Percentiles rank a stretch among this genome's conserved stretches.
Evolutionary conservation across 2,888 invertebrate species (phyloP).

Genomic region (Lasioglossum pauxillum): DNA sequence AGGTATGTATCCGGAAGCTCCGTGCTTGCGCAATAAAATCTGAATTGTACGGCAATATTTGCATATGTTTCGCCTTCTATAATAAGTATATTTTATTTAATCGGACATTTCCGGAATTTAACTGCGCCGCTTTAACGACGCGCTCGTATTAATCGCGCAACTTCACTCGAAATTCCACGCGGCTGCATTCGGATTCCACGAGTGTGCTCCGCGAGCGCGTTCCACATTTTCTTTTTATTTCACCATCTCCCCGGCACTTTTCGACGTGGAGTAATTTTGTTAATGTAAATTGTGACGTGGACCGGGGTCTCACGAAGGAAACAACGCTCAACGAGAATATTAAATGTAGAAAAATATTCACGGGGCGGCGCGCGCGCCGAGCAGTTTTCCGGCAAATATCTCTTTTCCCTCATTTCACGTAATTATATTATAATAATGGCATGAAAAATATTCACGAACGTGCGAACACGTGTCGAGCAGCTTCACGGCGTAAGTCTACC

Average conservation of each 20-base stretch:
- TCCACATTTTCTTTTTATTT: constrained; percentile 13
- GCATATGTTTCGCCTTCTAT: background rate
- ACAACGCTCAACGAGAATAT: constrained; percentile 18
- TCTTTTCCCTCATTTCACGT: constrained; percentile 21
- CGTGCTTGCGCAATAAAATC: background rate
- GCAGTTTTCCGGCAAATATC: constrained; percentile 27
- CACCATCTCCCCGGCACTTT: background rate
- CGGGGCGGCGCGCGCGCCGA: background rate
- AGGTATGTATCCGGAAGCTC: background rate
- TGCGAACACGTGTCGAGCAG: background rate
- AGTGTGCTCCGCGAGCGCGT: constrained; percentile 12
- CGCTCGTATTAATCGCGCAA: constrained; percentile 40
- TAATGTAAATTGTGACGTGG: constrained; percentile 34
- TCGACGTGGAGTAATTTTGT: constrained; percentile 40
- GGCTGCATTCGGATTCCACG: constrained; percentile 37
- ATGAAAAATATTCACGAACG: constrained; percentile 22
- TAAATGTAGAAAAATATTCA: constrained; percentile 33
- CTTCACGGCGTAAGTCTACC: background rate
- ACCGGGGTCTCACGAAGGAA: constrained; percentile 8
- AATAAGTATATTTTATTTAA: constrained; percentile 34
- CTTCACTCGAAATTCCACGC: constrained; percentile 31
- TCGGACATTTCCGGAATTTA: constrained; percentile 42
- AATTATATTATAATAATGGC: constrained; percentile 31
- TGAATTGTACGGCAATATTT: background rate
- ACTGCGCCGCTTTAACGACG: constrained; percentile 44